Evolutionary conservation across 2,888 invertebrate genomes (phyloP).

Genomic region (Platycheirus albimanus): DNA sequence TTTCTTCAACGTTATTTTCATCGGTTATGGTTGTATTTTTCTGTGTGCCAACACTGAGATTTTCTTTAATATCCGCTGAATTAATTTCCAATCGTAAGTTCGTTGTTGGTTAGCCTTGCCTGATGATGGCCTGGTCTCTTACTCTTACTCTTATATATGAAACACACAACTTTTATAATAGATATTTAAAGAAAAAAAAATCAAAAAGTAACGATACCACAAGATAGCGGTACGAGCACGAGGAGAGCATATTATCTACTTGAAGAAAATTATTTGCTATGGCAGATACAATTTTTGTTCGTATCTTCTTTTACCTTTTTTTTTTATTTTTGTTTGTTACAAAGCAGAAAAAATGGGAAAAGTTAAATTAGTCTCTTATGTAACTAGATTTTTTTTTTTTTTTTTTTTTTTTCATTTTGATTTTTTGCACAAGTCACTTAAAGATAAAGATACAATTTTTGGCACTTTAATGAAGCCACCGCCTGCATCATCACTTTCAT

Average conservation of each 20-base stretch:
- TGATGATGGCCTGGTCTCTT: slow-evolving; percentile 29
- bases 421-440: slow-evolving; percentile 27
- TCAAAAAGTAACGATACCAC: background rate
- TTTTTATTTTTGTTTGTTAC: too few relatives aligned
- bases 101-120: slow-evolving; percentile 27
- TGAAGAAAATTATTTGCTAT: background rate
- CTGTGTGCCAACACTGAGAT: slow-evolving; percentile 14
- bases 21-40: slow-evolving; percentile 14
- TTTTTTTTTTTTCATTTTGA: too few relatives aligned
- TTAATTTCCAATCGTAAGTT: slow-evolving; percentile 43
- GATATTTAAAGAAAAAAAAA: background rate
- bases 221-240: slow-evolving; percentile 10
- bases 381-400: background rate
- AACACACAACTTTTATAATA: slow-evolving; percentile 11
- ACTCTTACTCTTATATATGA: too few relatives aligned
- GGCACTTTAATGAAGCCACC: slow-evolving; percentile 4
- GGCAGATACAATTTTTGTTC: background rate
- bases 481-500: slow-evolving; percentile 14
- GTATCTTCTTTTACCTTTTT: background rate
- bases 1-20: slow-evolving; percentile 43
- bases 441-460: slow-evolving; percentile 25
- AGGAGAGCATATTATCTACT: slow-evolving; percentile 14
- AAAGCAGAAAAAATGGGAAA: background rate
- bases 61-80: slow-evolving; percentile 55
- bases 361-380: slow-evolving; percentile 27